Base-by-base conservation (phyloP, 2,888 invertebrate genomes). In the Diachrysia chrysitis region DNA sequence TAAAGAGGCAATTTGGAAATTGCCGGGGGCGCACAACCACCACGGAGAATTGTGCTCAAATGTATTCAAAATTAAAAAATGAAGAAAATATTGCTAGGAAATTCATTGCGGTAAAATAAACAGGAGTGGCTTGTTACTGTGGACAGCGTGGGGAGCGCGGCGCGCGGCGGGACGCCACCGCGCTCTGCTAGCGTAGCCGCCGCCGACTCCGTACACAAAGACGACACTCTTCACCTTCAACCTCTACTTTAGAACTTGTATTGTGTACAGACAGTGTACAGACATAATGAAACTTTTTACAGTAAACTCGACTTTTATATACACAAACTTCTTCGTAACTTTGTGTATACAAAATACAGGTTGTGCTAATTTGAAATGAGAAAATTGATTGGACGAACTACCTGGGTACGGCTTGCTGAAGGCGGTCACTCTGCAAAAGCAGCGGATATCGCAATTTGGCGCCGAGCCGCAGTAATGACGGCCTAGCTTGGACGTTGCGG, bases 1-100 rank as follows among this genome's bases (percentile, higher is more conserved):
- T 94, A 95, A 95, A 95, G 94, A 95, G 95, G 95, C 95, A 95
- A 95, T 95, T 95, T 95, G 94, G 91, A 94, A 92, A 95, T 95
- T 95, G 95, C 95, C 94, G 92, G 92, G 93, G 95, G 94, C 94
- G 93, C 86, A 89, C 93, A 87, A 89, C 94, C 90, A 90, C 90
- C 91, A 90, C 90, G 88, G 90, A 90, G 93, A 93, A 94, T 94
- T 94, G 93, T 94, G 90, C 92, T 94, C 90, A 89, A 93, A 95
- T 93, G 94, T 95, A 95, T 94, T 93, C 94, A 93, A 94, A 94
- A 93, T 94, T 92, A 93, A 91, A 91, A 93, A 93, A 92, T 89
- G 90, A 89, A 91, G 89, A 90, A 93, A 94, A 94, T 93, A 93
- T 93, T 91, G 90, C 90, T 87, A 90, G 87, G 88, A 88, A 93